Base-by-base conservation (phyloP, 2,888 invertebrate genomes). In the Molanna angustata region DNA sequence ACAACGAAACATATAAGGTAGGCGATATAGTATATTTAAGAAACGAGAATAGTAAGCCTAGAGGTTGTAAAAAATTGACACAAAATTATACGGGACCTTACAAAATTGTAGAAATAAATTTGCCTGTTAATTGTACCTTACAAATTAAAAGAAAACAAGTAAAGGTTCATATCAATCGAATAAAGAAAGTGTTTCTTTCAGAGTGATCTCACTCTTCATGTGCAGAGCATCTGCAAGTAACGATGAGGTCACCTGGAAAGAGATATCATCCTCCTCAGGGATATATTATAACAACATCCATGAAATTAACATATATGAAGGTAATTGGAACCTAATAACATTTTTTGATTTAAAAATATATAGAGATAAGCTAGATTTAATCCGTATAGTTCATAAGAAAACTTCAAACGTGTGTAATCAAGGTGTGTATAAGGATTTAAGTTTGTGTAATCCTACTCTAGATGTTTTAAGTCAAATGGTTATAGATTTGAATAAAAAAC, bases 21-120 rank as follows among this genome's bases (percentile, higher is more conserved):
- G 56, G 56, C 31, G 62, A 62, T 39, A 2, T 40, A 45, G 62
- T 63, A 16, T 48, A 42, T 35, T 13, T 52, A 3, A 47, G 14
- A 47, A 58, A 54, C 40, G 56, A 54, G n/a, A 9, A 35, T n/a
- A 42, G 9, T 9, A 52, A 48, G 19, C 33, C 56, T 1, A 51
- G 54, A 13, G 33, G 21, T 9, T 49, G 50, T n/a, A 52, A 58
- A 52, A 53, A 60, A 53, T 39, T 61, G 13, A 19, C 48, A 11
- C 42, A 49, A n/a, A 54, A 58, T 19, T 60, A 50, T 31, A 54
- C 42, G 42, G 58, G 58, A 41, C 58, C 58, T 1, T 60, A 60
- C 40, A 51, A 46, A 40, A 52, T 62, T 11, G 43, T 52, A 2
- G 32, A 56, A 49, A 45, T 62, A 17, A 57, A 62, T 35, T 56